A percentile compares a stretch with the other conserved stretches of the same genome.
Conservation (phyloP, 2,888 invertebrate genomes). For the Drosophila robusta region DNA sequence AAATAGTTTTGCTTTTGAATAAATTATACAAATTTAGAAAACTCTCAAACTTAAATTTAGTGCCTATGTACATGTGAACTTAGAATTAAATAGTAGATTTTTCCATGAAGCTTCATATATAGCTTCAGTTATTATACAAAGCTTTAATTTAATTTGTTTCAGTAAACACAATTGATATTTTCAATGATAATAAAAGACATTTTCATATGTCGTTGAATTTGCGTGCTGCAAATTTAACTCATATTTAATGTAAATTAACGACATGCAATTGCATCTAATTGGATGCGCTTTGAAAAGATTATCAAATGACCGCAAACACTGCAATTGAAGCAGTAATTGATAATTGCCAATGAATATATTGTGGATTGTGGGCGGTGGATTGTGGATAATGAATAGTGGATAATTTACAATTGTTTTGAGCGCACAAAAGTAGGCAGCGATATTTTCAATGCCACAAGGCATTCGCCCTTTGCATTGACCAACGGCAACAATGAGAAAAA, state of each 20-base stretch:
- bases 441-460: conserved; percentile 17
- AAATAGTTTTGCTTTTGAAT: too few relatives aligned
- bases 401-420: conserved; percentile 13
- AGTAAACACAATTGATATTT: conserved; percentile 14
- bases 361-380: neutral
- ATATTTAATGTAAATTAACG: conserved; percentile 14
- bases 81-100: neutral
- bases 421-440: conserved; percentile 36
- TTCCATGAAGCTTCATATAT: neutral
- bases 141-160: neutral
- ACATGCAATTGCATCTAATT: conserved; percentile 12
- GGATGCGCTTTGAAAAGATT: conserved; percentile 18
- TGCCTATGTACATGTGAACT: too few relatives aligned
- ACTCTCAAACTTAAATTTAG: too few relatives aligned
- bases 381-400: conserved; percentile 3
- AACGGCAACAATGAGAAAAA: conserved; percentile 9
- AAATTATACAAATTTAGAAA: too few relatives aligned
- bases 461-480: conserved; percentile 45
- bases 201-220: conserved; percentile 19
- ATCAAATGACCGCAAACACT: conserved; percentile 12
- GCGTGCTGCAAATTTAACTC: conserved; percentile 29
- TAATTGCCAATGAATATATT: conserved; percentile 1
- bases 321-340: conserved; percentile 1
- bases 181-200: conserved; percentile 38
- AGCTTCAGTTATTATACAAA: neutral